Base-by-base conservation (phyloP, 2,888 invertebrate genomes). In the Emesis castigata region DNA sequence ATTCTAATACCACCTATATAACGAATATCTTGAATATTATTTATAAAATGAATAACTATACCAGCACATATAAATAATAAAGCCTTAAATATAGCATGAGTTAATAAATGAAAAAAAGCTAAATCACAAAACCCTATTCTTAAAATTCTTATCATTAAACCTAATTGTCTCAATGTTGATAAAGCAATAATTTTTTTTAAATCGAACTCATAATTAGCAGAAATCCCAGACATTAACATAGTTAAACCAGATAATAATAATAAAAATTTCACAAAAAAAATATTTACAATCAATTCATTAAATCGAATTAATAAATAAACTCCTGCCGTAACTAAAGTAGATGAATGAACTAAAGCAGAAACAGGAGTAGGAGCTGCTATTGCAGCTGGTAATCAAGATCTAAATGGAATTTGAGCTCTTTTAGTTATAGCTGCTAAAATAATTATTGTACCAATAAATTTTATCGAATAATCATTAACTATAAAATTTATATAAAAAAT, bases 101-200 rank as follows among this genome's bases (percentile, higher is more conserved):
- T 39, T 14, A 39, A 39, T 39, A 39, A 39, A 39, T 39, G 39
- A 39, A 39, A 39, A 96, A 97, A 97, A 86, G 97, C 95, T 88
- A 97, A 94, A 79, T 95, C 91, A 83, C 90, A 88, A 79, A 95
- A 92, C 0, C 96, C 96, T 87, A 97, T 91, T 1, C 95, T 95
- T 91, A 97, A 94, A 93, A 96, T 95, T 92, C 96, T 96, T 91
- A 98, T 97, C 96, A 98, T 98, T 90, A 98, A 95, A 0, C 97
- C 97, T 90, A 98, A 94, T 90, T 98, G 98, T 1, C 97, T 98
- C 92, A 98, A 95, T 84, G 97, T 98, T 0, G 98, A 97, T 89
- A 97, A 94, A 89, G 97, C 98, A 97, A 98, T 97, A 96, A 97
- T 97, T 94, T 97, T 98, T 92, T 98, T 98, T 90, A 97, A 95